Evolutionary conservation across 2,888 invertebrate genomes (phyloP).

Genomic region (Drosophila nr. perissopoda): DNA sequence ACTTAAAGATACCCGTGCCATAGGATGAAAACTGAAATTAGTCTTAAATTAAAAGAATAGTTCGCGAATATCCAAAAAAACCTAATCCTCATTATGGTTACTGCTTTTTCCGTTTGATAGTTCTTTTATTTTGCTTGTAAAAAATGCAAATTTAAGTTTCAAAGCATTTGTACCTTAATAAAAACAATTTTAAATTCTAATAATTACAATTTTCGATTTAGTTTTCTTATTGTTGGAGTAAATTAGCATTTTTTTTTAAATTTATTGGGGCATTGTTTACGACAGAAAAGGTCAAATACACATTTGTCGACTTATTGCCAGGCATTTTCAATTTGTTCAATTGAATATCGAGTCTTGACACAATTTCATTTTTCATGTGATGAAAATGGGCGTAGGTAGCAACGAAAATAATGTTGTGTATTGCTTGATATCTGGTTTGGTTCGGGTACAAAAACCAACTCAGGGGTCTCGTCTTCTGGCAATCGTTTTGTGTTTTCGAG

Average conservation of each 20-base stretch:
- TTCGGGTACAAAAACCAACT: conserved; percentile 33
- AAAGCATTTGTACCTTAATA: not conserved
- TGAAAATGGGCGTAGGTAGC: not conserved
- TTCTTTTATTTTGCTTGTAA: not conserved
- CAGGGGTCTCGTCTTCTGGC: conserved; percentile 30
- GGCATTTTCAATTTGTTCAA: conserved; percentile 1
- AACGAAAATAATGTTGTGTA: conserved; percentile 11
- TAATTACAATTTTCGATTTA: not conserved
- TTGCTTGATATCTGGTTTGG: conserved; percentile 20
- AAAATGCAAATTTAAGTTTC: not conserved
- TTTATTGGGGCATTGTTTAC: too few species aligned
- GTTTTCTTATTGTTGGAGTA: not conserved
- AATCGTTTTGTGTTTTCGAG: conserved; percentile 77
- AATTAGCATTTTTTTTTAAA: not conserved
- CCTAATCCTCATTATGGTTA: not conserved
- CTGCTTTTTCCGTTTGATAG: not conserved
- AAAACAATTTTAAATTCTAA: not conserved
- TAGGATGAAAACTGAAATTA: too few species aligned
- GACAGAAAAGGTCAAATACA: not conserved
- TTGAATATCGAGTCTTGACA: conserved; percentile 5
- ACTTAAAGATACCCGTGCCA: conserved; percentile 33
- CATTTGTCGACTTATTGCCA: not conserved
- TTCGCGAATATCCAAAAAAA: not conserved
- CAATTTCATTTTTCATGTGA: conserved; percentile 1
- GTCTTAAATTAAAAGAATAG: not conserved